Evolutionary conservation across 2,113 vertebrate genomes (phyloP).

Genomic region (Hippocampus barbouri): DNA sequence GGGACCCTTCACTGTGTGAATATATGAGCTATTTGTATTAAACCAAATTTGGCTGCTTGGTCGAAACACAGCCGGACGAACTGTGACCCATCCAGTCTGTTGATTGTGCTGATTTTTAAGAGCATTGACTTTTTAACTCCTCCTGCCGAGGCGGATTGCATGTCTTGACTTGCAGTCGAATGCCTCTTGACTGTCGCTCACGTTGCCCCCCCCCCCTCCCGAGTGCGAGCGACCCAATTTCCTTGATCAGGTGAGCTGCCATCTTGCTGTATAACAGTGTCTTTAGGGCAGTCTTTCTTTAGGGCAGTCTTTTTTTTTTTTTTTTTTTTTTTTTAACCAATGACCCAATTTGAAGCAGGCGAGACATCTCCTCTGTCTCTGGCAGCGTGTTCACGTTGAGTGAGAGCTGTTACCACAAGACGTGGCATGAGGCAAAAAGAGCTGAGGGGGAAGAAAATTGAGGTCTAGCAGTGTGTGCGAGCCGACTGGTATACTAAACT

Average conservation of each 20-base stretch:
- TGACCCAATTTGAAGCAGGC: slow-evolving; percentile 8
- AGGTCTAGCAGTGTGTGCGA: background rate
- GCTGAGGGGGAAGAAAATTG: slow-evolving; percentile 7
- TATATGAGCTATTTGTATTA: too few relatives aligned
- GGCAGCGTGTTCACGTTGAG: slow-evolving; percentile 5
- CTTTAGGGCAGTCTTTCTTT: slow-evolving; percentile 10
- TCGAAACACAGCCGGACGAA: background rate
- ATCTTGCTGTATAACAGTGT: slow-evolving; percentile 8
- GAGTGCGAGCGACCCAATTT: slow-evolving; percentile 8
- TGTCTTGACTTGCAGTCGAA: background rate
- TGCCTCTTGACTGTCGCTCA: slow-evolving; percentile 12
- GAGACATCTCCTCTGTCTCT: slow-evolving; percentile 12
- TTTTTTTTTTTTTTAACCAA: background rate
- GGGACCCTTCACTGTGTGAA: background rate
- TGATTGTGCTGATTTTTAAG: background rate
- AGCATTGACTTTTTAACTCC: background rate
- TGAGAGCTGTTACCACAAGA: slow-evolving; percentile 18
- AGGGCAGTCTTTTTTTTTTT: slow-evolving; percentile 3
- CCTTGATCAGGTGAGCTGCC: slow-evolving; percentile 10
- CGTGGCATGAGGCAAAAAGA: slow-evolving; percentile 10
- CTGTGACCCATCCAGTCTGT: background rate
- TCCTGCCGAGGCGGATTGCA: background rate
- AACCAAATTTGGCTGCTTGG: background rate
- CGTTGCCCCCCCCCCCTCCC: background rate
- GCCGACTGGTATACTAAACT: background rate